Evolutionary conservation across 2,888 invertebrate genomes (phyloP).

Genomic region (Cheilosia pagana): DNA sequence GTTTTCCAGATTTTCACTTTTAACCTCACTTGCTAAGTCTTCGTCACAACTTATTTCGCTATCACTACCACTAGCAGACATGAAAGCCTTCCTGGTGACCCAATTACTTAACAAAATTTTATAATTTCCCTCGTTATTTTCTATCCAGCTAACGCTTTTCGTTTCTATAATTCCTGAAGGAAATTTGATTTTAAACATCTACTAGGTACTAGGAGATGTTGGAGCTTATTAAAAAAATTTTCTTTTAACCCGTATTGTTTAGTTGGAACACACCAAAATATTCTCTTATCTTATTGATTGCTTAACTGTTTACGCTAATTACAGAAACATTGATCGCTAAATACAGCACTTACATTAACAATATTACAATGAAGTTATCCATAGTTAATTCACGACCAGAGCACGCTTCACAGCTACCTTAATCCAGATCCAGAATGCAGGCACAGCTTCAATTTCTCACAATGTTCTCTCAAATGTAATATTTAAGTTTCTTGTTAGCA

Average conservation of each 20-base stretch:
- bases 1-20: no score
- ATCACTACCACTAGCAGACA: constrained; percentile 4
- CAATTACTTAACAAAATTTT: constrained; percentile 7
- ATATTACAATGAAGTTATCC: no score
- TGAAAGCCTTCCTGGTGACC: constrained; percentile 15
- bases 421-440: no score
- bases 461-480: no score
- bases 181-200: constrained; percentile 12
- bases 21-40: no score
- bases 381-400: no score
- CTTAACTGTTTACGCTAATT: neutral
- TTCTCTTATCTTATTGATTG: neutral
- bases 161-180: constrained; percentile 24
- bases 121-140: constrained; percentile 24
- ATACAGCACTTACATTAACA: no score
- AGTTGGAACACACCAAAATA: neutral
- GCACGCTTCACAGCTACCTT: no score
- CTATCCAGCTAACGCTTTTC: constrained; percentile 6
- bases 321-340: no score
- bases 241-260: neutral
- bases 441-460: no score
- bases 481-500: neutral
- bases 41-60: constrained; percentile 1
- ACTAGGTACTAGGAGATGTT: constrained; percentile 10
- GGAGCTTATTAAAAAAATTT: constrained; percentile 11